Evolutionary conservation across 2,113 vertebrate genomes (phyloP).

Genomic region (Delphinapterus leucas): DNA sequence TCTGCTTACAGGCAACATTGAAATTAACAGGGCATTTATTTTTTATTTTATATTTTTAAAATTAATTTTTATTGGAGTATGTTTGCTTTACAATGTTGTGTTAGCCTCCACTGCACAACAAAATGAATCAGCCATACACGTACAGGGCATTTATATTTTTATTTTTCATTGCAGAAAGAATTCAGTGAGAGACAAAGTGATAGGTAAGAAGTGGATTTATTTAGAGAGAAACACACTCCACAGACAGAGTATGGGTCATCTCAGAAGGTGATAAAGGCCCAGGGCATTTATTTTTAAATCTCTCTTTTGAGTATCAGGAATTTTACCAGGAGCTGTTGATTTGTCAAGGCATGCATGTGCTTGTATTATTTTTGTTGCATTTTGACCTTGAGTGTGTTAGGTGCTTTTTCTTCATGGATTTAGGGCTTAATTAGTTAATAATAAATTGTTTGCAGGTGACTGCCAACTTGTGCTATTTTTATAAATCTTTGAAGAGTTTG

Average conservation of each 20-base stretch:
- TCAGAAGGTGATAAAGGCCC: too few relatives aligned
- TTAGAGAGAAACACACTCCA: too few relatives aligned
- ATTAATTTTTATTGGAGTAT: too few relatives aligned
- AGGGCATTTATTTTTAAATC: not conserved
- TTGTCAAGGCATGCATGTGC: not conserved
- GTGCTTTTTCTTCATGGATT: not conserved
- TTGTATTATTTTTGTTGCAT: not conserved
- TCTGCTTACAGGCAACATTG: not conserved
- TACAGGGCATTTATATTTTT: too few relatives aligned
- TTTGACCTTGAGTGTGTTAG: not conserved
- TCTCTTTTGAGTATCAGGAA: not conserved
- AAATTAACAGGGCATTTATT: not conserved
- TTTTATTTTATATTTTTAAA: not conserved
- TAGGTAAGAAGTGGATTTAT: too few relatives aligned
- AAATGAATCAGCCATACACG: too few relatives aligned
- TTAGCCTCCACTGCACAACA: too few relatives aligned
- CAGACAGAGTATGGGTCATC: too few relatives aligned
- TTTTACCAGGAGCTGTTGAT: not conserved
- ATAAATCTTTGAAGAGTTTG: not conserved
- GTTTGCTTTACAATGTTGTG: too few relatives aligned
- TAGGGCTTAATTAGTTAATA: not conserved
- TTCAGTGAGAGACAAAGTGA: too few relatives aligned
- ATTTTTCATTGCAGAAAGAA: too few relatives aligned
- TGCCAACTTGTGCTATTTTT: not conserved
- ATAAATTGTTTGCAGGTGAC: constrained; percentile 53